These are phyloP conservation scores for Otus scops DNA, from an alignment of 2,797 vertebrate species.

Conservation along the genomic window DNA sequence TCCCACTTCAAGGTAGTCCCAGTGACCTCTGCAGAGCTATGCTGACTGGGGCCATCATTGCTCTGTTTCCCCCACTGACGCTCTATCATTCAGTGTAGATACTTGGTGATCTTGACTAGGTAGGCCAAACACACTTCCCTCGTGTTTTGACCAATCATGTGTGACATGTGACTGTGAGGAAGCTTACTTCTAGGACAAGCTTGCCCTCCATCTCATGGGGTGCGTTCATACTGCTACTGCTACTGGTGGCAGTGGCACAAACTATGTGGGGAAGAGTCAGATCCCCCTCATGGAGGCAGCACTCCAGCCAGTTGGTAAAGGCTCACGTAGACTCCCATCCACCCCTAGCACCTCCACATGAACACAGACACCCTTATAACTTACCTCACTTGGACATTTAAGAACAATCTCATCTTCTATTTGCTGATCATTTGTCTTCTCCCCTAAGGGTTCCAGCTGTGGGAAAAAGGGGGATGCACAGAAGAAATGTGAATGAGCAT, in stretches of 20 bases:
- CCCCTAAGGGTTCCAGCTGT: constrained; percentile 75
- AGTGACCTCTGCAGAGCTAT: not conserved
- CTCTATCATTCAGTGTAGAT: not conserved
- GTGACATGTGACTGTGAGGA: not conserved
- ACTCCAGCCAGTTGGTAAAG: not conserved
- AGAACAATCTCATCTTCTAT: constrained; percentile 47
- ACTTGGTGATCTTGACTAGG: not conserved
- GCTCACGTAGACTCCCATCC: not conserved
- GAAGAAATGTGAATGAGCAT: not conserved
- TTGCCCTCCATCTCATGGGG: not conserved
- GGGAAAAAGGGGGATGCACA: not conserved
- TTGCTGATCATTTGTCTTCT: constrained; percentile 45
- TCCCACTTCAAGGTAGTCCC: not conserved
- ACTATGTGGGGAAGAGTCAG: not conserved
- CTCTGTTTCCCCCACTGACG: not conserved
- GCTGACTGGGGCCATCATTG: not conserved
- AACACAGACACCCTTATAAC: not conserved
- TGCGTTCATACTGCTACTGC: rapidly evolving
- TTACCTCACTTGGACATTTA: constrained; percentile 71
- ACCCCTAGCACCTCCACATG: not conserved
- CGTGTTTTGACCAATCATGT: not conserved
- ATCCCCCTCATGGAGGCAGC: rapidly evolving
- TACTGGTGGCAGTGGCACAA: not conserved
- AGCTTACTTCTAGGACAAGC: not conserved
- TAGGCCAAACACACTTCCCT: not conserved